Evolutionary conservation across 2,797 vertebrate genomes (phyloP), one percentile per base, ranked within the genome.

Genomic region (Scomberomorus guttatus): DNA sequence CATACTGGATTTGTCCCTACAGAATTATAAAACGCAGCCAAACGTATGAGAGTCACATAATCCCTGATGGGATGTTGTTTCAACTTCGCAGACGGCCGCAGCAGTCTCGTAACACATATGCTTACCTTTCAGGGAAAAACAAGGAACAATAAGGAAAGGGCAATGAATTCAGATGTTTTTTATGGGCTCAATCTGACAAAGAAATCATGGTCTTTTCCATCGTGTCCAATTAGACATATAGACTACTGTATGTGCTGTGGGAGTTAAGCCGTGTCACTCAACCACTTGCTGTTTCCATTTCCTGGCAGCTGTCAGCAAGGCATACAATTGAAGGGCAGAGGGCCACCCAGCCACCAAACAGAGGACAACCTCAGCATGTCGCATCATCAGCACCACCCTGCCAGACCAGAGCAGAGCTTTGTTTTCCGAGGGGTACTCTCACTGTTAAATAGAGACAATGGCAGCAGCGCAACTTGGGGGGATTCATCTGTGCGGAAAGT

Each of bases 371-470:
- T 67, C 75, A 52, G 81, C 71, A 39, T 54, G 86, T 76, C 27
- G 70, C 78, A 51, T 65, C 57, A 58, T 48, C 73, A 25, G 63
- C 72, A 13, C 44, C 67, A 22, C 54, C 59, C 62, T 29, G 67
- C 61, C 75, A 24, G 39, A 54, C 56, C 54, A 52, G 61, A 64
- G 69, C 72, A 75, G 71, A 60, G 68, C 76, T 80, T 73, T 83
- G 83, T 92, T 93, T 90, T 86, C 89, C 73, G 56, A 91, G 88
- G 85, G 89, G 76, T 74, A 48, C 57, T 60, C 72, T 85, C 80
- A 22, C 79, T 66, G 82, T 87, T 77, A 84, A 82, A 81, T 60
- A 75, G 77, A 84, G 73, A 94, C 92, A 91, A 93, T 91, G 74
- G 87, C 74, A 72, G 77, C 74, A 32, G 83, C 59, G 74, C 59